These are phyloP conservation scores for Progne subis DNA, from an alignment of 2,113 vertebrate genomes.

Conservation along the genomic window DNA sequence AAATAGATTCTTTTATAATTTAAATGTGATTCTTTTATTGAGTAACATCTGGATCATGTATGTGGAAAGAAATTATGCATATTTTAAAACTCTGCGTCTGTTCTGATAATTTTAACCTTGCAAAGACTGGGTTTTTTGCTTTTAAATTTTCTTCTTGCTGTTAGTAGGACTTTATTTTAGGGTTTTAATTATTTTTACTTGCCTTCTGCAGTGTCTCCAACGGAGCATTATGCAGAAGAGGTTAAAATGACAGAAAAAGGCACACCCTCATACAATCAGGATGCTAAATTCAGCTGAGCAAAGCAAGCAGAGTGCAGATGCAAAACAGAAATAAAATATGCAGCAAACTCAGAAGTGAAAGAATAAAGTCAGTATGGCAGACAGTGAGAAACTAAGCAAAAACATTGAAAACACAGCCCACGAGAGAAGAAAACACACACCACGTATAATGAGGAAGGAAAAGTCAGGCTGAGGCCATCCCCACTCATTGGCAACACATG, in stretches of 20 bases:
- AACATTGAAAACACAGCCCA: constrained; percentile 37
- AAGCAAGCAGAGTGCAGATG: constrained; percentile 50
- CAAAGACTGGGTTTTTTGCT: neutral
- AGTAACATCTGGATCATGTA: neutral
- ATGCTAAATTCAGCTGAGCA: constrained; percentile 42
- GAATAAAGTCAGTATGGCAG: constrained; percentile 58
- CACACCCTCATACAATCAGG: constrained; percentile 1
- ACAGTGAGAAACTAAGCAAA: constrained; percentile 48
- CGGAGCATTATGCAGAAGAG: neutral
- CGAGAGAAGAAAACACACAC: constrained; percentile 21
- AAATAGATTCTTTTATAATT: neutral
- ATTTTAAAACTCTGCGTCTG: neutral
- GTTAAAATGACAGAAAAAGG: constrained; percentile 9
- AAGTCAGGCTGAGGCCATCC: neutral
- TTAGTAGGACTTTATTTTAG: neutral
- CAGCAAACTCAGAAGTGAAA: neutral
- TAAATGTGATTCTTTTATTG: neutral
- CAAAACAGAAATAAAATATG: constrained; percentile 53
- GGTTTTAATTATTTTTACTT: neutral
- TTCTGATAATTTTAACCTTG: neutral
- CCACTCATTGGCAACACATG: neutral
- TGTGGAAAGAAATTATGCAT: neutral
- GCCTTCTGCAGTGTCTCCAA: neutral
- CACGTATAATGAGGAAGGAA: neutral
- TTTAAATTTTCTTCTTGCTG: neutral